Evolutionary conservation across 2,113 vertebrate genomes (phyloP).

Genomic region (Ctenodactylus gundi): DNA sequence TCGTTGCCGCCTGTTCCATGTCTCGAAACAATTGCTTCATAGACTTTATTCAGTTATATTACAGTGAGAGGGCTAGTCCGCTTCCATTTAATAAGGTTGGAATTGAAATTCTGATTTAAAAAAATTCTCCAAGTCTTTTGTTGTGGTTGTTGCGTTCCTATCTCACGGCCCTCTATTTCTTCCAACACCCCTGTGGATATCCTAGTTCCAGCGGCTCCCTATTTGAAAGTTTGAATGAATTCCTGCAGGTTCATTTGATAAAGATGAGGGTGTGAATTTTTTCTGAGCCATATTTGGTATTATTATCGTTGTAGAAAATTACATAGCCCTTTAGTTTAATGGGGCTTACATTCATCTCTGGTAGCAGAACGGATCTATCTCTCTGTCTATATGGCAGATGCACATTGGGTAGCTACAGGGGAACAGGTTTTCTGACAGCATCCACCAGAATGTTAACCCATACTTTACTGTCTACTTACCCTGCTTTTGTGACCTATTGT

Average conservation of each 20-base stretch:
- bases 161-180: background rate
- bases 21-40: background rate
- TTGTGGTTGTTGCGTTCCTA: too few species aligned
- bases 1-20: background rate
- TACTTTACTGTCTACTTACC: background rate
- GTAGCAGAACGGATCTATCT: too few species aligned
- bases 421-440: background rate
- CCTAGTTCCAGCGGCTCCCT: background rate
- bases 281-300: background rate
- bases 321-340: background rate
- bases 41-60: background rate
- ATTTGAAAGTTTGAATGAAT: background rate
- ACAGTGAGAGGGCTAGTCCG: background rate
- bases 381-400: background rate
- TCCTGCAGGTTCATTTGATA: background rate
- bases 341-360: background rate
- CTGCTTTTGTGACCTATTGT: background rate
- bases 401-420: background rate
- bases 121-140: too few species aligned
- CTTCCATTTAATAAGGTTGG: background rate
- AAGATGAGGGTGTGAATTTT: background rate
- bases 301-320: background rate
- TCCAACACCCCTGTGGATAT: background rate
- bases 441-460: background rate
- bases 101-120: too few species aligned